Percentiles rank a stretch among this genome's conserved stretches.
Conservation (phyloP, 2,113 vertebrate genomes). For the Sula dactylatra region DNA sequence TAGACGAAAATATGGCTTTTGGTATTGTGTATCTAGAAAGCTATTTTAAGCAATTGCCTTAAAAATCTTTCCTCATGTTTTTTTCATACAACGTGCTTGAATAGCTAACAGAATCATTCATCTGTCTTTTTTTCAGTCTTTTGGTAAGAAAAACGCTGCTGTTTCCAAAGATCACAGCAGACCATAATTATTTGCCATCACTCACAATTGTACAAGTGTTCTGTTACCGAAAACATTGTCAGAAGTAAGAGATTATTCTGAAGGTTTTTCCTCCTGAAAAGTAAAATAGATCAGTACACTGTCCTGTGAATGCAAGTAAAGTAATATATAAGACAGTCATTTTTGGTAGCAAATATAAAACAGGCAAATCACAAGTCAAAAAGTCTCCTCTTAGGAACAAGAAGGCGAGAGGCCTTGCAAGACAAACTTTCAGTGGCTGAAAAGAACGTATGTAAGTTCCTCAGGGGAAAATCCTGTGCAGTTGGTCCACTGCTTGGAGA, state of each 20-base stretch:
- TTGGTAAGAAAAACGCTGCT: background rate
- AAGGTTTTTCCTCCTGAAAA: background rate
- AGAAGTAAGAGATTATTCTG: background rate
- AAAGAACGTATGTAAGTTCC: background rate
- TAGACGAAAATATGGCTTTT: background rate
- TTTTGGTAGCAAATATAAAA: background rate
- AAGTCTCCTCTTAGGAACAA: background rate
- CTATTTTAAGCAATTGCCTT: background rate
- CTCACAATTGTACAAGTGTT: background rate
- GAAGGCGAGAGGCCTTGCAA: background rate
- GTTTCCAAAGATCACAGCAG: background rate
- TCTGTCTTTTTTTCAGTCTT: background rate
- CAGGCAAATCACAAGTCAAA: background rate
- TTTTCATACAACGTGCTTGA: background rate
- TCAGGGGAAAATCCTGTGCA: background rate
- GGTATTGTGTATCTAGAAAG: background rate
- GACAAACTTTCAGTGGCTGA: background rate
- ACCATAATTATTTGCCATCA: background rate
- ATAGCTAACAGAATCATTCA: background rate
- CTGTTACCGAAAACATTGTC: background rate
- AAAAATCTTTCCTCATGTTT: background rate
- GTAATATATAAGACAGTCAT: background rate
- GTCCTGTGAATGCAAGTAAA: background rate
- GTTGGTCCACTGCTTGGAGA: background rate
- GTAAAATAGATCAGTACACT: background rate